phyloP scores from a whole-genome alignment of 2,888 invertebrate genomes.

The Lasioglossum vierecki region DNA sequence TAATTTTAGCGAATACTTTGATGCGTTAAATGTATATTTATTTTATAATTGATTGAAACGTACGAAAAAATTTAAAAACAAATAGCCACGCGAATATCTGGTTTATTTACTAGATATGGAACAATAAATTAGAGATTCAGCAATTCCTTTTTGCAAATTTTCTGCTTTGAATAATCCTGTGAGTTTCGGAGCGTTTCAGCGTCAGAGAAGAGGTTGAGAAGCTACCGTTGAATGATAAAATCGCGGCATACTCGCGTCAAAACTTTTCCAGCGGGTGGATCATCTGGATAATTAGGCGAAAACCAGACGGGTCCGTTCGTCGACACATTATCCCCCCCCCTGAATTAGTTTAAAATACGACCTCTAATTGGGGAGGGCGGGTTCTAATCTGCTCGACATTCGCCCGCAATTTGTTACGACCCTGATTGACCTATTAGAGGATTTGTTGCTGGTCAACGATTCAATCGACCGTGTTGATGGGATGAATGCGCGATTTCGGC shows the following conservation, averaged over 20 bases:
- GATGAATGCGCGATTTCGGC: not conserved
- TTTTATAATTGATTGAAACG: not conserved
- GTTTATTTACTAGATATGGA: not conserved
- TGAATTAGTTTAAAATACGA: conserved; percentile 65
- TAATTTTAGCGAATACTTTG: not conserved
- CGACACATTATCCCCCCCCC: conserved; percentile 42
- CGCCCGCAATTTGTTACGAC: conserved; percentile 75
- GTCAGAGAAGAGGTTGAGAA: not conserved
- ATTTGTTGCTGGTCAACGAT: conserved; percentile 57
- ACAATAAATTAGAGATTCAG: no score
- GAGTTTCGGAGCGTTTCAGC: not conserved
- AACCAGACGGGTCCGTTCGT: conserved; percentile 71
- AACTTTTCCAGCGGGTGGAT: conserved; percentile 47
- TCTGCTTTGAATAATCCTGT: not conserved
- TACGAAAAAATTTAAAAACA: not conserved
- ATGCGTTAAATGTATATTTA: not conserved
- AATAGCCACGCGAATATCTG: not conserved
- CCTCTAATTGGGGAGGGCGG: conserved; percentile 53
- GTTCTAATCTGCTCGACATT: conserved; percentile 60
- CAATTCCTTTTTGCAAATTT: not conserved
- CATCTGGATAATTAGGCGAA: conserved; percentile 75
- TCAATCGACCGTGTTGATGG: conserved; percentile 31
- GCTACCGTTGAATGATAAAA: not conserved
- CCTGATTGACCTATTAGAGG: conserved; percentile 75
- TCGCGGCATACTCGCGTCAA: not conserved